Evolutionary conservation across 2,797 vertebrate species (phyloP), one percentile per base, ranked within the genome.

Genomic region (Sorex maritimensis): DNA sequence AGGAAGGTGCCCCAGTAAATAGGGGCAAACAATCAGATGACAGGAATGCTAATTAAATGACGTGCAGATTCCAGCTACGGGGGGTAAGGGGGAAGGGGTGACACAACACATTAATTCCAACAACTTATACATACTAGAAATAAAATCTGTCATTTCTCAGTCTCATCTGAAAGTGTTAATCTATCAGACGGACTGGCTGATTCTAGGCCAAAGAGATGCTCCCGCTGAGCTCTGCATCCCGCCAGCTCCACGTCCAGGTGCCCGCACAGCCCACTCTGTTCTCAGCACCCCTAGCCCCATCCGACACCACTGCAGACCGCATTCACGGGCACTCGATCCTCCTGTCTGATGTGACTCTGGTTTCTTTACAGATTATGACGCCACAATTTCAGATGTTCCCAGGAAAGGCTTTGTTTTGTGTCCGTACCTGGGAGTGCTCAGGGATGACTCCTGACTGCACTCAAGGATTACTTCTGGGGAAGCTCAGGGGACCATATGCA

Each of bases 131-230:
- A 82, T 61, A 89, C 69, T 69, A 86, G 68, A 83, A 91, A 77
- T 26, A 71, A 74, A 92, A 92, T 67, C 46, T 17, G 4, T 46
- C 80, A 65, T 67, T 52, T 79, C 52, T 87, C 65, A 73, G 92
- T 72, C 58, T 58, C 87, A 88, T 82, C 46, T 88, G 67, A 91
- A 91, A 84, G 38, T 88, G 67, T 93, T 89, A 94, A 85, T 44
- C 30, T 38, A 73, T 68, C 19, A 87, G 3, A 73, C 0, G 90
- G 65, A 92, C 78, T 11, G 21, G 24, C 79, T 71, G 52, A 44
- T 24, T 89, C 93, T 15, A 89, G 26, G 77, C 61, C 30, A 46
- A 81, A 69, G 79, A 68, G 26, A n/a, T 21, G 55, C 61, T 81
- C 26, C 65, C 69, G 41, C 58, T 61, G 7, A 61, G 21, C 58